Evolutionary conservation across 2,888 invertebrate species (phyloP).

Genomic region (Amphipyra tragopoginis): DNA sequence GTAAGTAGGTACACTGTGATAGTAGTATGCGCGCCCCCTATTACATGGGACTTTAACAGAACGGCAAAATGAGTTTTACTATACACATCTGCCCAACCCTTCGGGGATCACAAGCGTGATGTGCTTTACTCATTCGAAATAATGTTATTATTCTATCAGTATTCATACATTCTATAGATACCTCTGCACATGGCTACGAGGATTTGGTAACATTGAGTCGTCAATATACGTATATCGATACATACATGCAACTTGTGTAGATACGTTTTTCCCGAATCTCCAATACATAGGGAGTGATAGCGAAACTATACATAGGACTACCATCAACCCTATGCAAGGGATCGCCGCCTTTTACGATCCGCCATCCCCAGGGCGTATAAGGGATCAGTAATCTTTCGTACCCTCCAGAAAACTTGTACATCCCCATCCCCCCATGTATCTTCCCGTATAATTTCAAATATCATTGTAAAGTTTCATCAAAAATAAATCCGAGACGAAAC

Average conservation of each 20-base stretch:
- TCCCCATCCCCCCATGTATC: background rate
- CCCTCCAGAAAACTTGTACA: constrained; percentile 35
- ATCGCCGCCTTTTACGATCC: constrained; percentile 53
- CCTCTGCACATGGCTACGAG: background rate
- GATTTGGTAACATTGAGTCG: constrained; percentile 10
- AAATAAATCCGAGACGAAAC: constrained; percentile 37
- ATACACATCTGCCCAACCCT: too few relatives aligned
- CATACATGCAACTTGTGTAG: constrained; percentile 26
- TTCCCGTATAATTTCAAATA: constrained; percentile 44
- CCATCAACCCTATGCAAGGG: constrained; percentile 43
- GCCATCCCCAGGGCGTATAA: constrained; percentile 49
- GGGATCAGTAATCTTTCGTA: constrained; percentile 46
- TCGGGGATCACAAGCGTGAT: too few relatives aligned
- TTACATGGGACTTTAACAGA: too few relatives aligned
- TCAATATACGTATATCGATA: constrained; percentile 28
- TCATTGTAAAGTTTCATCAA: constrained; percentile 49
- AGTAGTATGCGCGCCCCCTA: too few relatives aligned
- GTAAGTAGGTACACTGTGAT: too few relatives aligned
- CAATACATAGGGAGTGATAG: constrained; percentile 36
- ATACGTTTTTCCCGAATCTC: constrained; percentile 46
- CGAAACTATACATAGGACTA: constrained; percentile 31
- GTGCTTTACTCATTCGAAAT: too few relatives aligned
- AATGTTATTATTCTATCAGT: too few relatives aligned
- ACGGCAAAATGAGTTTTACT: too few relatives aligned
- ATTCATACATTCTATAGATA: too few relatives aligned